These are phyloP conservation scores for Amazona vittata DNA, from an alignment of 2,113 vertebrate genomes.

Conservation along the genomic window DNA sequence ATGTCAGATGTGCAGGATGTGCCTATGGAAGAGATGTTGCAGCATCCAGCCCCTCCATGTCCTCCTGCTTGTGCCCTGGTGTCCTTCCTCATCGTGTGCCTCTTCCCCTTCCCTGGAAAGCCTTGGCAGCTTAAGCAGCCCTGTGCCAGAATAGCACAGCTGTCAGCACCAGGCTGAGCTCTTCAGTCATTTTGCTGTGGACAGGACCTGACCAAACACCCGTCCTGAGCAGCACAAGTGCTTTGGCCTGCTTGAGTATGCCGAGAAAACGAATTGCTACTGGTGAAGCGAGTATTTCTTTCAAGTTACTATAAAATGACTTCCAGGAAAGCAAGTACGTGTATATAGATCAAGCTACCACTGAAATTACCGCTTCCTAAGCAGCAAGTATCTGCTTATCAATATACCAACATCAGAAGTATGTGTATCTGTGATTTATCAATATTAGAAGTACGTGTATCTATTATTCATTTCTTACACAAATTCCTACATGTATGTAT, in stretches of 20 bases:
- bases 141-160: neutral
- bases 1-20: neutral
- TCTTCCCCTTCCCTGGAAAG: neutral
- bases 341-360: rapidly evolving
- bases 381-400: neutral
- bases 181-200: neutral
- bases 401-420: rapidly evolving
- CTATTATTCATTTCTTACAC: neutral
- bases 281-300: neutral
- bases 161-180: neutral
- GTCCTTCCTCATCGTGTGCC: neutral
- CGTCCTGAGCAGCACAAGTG: neutral
- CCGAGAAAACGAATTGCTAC: neutral
- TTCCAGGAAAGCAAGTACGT: neutral
- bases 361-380: neutral
- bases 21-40: neutral
- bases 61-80: neutral
- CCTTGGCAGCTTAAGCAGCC: rapidly evolving
- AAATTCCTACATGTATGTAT: too few species aligned
- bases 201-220: neutral
- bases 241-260: neutral
- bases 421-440: neutral
- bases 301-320: neutral
- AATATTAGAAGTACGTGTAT: neutral
- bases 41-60: neutral